Percentiles rank a stretch among this genome's conserved stretches.
phyloP scores from a whole-genome alignment of 2,797 vertebrate species.

The Masticophis lateralis region DNA sequence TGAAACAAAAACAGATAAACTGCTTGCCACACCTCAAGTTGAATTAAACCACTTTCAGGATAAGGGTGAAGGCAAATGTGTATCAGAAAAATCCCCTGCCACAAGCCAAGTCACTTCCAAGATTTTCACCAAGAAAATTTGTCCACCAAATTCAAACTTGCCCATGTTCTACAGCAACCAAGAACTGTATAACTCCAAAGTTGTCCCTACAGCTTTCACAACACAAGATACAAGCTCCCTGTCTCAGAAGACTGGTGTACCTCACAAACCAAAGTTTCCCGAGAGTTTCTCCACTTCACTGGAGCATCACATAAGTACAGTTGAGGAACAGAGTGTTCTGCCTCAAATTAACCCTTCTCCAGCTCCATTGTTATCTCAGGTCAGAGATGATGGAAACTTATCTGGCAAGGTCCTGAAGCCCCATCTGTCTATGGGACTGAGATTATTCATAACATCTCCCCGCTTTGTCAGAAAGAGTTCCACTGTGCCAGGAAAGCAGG shows the following conservation, averaged over 20 bases:
- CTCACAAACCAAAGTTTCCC: constrained; percentile 69
- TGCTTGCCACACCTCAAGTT: constrained; percentile 69
- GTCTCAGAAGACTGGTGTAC: constrained; percentile 62
- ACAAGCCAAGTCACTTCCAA: constrained; percentile 71
- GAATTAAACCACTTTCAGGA: constrained; percentile 71
- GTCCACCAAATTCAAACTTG: constrained; percentile 76
- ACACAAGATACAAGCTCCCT: constrained; percentile 69
- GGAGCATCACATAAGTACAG: constrained; percentile 62
- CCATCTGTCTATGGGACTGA: constrained; percentile 83
- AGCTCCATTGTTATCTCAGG: constrained; percentile 55
- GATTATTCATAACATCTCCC: constrained; percentile 83
- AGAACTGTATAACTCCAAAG: constrained; percentile 70
- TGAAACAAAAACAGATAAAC: constrained; percentile 74
- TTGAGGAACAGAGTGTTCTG: constrained; percentile 62
- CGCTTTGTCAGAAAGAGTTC: constrained; percentile 77
- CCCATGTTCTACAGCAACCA: constrained; percentile 70
- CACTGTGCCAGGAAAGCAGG: constrained; percentile 83
- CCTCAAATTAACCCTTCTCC: constrained; percentile 72
- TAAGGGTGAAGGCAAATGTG: constrained; percentile 62
- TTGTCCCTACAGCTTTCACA: constrained; percentile 65
- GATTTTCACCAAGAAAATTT: constrained; percentile 74
- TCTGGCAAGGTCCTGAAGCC: constrained; percentile 79
- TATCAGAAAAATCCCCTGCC: constrained; percentile 67
- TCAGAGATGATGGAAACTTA: constrained; percentile 58
- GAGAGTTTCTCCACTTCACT: constrained; percentile 62